Evolutionary conservation across 1,140 invertebrate genomes (phyloP).

Genomic region (Rhyzopertha dominica): DNA sequence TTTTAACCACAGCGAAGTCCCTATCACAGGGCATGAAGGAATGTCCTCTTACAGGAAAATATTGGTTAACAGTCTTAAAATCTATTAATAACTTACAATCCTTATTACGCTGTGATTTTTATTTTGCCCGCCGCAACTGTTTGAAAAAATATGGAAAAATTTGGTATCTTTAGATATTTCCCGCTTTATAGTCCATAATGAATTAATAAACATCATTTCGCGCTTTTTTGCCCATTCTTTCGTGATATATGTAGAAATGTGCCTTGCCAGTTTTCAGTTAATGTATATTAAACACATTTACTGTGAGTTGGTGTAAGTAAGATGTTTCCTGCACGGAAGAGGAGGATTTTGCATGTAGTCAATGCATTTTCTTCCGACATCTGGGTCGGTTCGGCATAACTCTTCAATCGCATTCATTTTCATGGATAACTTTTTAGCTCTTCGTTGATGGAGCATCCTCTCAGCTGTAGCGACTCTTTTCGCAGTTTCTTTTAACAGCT

Average conservation of each 20-base stretch:
- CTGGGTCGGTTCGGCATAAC: no score
- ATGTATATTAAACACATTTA: no score
- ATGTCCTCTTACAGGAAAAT: constrained; percentile 15
- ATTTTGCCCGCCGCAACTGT: constrained; percentile 8
- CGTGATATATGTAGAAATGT: constrained; percentile 6
- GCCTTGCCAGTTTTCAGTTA: not conserved
- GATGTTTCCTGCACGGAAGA: constrained; percentile 6
- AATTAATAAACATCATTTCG: constrained; percentile 17
- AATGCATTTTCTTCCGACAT: no score
- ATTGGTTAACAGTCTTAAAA: constrained; percentile 17
- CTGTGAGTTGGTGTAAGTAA: not conserved
- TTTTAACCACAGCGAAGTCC: constrained; percentile 12
- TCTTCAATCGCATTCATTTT: no score
- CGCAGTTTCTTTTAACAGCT: no score
- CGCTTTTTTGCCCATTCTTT: constrained; percentile 12
- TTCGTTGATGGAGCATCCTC: no score
- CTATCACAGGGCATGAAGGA: constrained; percentile 18
- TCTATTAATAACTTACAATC: constrained; percentile 9
- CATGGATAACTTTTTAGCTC: no score
- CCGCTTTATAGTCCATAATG: constrained; percentile 8
- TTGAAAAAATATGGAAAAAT: constrained; percentile 2
- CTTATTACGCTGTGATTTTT: not conserved
- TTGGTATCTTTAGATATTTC: not conserved
- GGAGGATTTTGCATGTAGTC: no score
- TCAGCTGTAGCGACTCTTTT: no score